These are phyloP conservation scores for Chanos chanos DNA, from an alignment of 2,797 vertebrate genomes.

Conservation along the genomic window DNA sequence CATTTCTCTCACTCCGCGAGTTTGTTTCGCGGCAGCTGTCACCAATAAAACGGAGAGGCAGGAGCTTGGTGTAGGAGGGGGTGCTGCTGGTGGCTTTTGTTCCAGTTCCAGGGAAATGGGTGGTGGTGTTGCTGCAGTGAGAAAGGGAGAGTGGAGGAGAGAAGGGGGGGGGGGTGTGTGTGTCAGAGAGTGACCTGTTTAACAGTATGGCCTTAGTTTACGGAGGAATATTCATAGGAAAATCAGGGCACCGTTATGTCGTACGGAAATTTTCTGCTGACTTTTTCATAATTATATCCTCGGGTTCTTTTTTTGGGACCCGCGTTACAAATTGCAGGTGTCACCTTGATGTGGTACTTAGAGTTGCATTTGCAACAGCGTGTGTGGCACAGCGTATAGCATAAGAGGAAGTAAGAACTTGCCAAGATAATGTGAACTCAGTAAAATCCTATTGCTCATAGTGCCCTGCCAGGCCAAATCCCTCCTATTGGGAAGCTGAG, in stretches of 20 bases:
- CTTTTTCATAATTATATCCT: constrained; percentile 65
- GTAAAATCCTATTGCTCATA: constrained; percentile 34
- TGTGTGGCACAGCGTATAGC: constrained; percentile 58
- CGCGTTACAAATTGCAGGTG: constrained; percentile 70
- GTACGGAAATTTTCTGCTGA: constrained; percentile 65
- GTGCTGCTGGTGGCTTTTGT: constrained; percentile 60
- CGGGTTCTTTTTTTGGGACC: constrained; percentile 62
- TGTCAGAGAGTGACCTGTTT: constrained; percentile 69
- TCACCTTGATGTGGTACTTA: constrained; percentile 67
- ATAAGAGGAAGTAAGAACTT: constrained; percentile 54
- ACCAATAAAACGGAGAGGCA: constrained; percentile 77
- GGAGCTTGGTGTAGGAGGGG: constrained; percentile 56
- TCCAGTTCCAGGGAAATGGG: constrained; percentile 65
- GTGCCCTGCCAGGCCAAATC: constrained; percentile 33
- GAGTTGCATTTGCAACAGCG: constrained; percentile 63
- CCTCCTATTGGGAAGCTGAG: constrained; percentile 41
- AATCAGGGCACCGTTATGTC: constrained; percentile 69
- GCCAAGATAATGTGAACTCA: constrained; percentile 49
- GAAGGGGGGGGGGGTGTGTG: constrained; percentile 49
- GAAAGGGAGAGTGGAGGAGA: constrained; percentile 8
- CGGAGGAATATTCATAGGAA: constrained; percentile 64
- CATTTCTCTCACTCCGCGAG: constrained; percentile 80
- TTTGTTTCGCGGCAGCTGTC: constrained; percentile 80
- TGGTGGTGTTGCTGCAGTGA: constrained; percentile 53
- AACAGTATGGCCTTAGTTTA: constrained; percentile 69